These are phyloP conservation scores for Vultur gryphus DNA, from an alignment of 2,797 vertebrate species.

Conservation along the genomic window DNA sequence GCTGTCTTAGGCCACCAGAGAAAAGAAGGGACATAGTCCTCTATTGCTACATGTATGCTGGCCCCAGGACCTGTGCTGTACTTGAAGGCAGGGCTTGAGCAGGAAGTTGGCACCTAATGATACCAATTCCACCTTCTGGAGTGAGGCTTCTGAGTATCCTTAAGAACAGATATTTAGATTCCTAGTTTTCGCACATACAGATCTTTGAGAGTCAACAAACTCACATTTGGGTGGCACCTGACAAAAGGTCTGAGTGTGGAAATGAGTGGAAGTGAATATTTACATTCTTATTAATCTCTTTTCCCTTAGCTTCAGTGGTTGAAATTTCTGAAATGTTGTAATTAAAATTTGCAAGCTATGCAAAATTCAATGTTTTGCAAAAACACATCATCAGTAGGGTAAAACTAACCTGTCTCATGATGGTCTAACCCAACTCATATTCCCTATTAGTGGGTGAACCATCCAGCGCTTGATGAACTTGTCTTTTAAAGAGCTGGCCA, in stretches of 20 bases:
- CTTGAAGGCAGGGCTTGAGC: not conserved
- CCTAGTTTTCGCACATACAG: not conserved
- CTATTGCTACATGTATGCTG: not conserved
- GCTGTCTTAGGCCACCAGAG: not conserved
- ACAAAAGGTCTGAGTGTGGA: not conserved
- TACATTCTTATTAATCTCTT: not conserved
- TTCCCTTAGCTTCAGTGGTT: not conserved
- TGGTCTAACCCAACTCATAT: not conserved
- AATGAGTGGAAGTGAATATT: not conserved
- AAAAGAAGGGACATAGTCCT: not conserved
- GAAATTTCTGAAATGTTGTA: not conserved
- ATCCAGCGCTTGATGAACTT: not conserved
- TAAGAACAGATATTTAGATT: not conserved
- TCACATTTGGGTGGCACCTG: not conserved
- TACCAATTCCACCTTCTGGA: not conserved
- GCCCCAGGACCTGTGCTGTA: no score
- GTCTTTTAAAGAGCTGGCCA: not conserved
- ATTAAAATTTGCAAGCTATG: not conserved
- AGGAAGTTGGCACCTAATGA: not conserved
- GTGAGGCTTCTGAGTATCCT: not conserved
- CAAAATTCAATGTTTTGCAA: not conserved
- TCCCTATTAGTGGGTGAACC: not conserved
- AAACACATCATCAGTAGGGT: not conserved
- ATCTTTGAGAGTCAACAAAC: not conserved
- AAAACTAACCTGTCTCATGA: not conserved